phyloP scores from a whole-genome alignment of 2,797 vertebrate species.

The Hipposideros larvatus region DNA sequence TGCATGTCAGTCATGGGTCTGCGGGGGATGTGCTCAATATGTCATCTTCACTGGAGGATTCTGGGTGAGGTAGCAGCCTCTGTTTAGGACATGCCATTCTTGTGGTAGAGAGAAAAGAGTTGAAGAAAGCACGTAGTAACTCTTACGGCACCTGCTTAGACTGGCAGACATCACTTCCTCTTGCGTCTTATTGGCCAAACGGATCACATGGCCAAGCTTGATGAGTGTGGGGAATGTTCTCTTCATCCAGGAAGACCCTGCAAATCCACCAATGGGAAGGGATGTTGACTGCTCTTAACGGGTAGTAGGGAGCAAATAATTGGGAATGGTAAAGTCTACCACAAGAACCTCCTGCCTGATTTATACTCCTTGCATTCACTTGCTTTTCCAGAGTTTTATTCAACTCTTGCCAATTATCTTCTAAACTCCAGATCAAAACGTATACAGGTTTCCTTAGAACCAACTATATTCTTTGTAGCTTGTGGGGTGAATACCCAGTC shows the following conservation, averaged over 20 bases:
- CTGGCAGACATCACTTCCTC: background rate
- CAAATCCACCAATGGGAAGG: background rate
- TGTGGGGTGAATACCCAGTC: background rate
- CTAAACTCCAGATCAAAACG: background rate
- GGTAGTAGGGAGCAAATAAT: background rate
- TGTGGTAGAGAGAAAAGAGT: background rate
- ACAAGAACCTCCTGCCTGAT: background rate
- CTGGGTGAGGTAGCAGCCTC: background rate
- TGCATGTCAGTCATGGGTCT: background rate
- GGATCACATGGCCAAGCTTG: background rate
- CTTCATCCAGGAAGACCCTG: background rate
- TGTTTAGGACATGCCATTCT: background rate
- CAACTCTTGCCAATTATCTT: background rate
- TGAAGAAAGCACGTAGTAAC: background rate
- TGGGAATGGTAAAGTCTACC: background rate
- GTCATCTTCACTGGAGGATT: background rate
- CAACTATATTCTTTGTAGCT: background rate
- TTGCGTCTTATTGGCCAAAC: background rate
- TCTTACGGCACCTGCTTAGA: background rate
- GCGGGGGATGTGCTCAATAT: background rate
- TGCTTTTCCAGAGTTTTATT: background rate
- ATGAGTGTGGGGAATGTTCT: background rate
- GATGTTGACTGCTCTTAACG: background rate
- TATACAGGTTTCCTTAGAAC: background rate
- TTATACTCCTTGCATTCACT: background rate